Base-by-base conservation (phyloP, 1,140 invertebrate species). In the Wiebesia pumilae region DNA sequence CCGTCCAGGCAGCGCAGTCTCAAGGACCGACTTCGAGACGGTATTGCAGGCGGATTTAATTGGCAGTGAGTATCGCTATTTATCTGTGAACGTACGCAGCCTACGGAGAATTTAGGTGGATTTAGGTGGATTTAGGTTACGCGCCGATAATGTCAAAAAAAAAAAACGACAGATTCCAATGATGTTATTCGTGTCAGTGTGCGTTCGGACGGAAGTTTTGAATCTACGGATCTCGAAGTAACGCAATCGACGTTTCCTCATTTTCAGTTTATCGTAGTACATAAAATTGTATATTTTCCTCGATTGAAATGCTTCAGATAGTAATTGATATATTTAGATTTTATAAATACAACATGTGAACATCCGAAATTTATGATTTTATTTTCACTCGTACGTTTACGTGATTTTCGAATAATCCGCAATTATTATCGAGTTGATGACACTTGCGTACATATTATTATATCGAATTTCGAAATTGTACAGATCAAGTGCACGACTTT, bases 21-120 rank as follows among this genome's bases (percentile, higher is more conserved):
- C 88, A 96, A 96, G 91, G 96, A 97, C 91, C 94, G 96, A 35
- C 95, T 97, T 67, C 95, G 96, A 90, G 96, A 97, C 77, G 96
- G 96, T 89, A 96, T 97, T 92, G 96, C 96, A 51, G 95, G 95
- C 91, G 96, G 96, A 91, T 96, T 96, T 90, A 95, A 95, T 88
- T 96, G 96, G 96, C 96, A 96, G 96, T 96, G 95, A 96, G 96
- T 96, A 91, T 65, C 24, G 14, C 21, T 78, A 47, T 77, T 43
- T 47, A 77, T 62, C 58, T 27, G 14, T 27, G 58, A 62, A 62
- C 27, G 2, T 19, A 54, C 2, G 10, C 51, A 54, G 51, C n/a
- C n/a, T n/a, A n/a, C n/a, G n/a, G n/a, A 2, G 51, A 7, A 54
- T 54, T 19, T 19, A 2, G 19, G 9, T 54, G 10, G 2, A 54